phyloP scores from a whole-genome alignment of 2,888 invertebrate species.

The Scaeva pyrastri region DNA sequence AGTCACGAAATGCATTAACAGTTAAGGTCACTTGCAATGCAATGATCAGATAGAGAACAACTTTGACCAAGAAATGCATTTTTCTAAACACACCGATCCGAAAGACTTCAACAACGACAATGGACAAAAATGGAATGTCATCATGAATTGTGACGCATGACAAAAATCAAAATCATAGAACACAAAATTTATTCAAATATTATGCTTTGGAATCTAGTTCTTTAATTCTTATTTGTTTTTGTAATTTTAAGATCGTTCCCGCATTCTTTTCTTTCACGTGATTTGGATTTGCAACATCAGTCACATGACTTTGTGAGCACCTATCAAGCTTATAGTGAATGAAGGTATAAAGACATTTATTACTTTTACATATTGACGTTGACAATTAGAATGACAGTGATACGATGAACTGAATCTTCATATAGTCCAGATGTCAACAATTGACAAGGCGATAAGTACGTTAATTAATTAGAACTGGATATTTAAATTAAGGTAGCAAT shows the following conservation, averaged over 20 bases:
- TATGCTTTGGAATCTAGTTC: not conserved
- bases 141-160: not conserved
- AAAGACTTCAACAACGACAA: slow-evolving; percentile 11
- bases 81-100: slow-evolving; percentile 2
- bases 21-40: not conserved
- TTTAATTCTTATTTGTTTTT: slow-evolving; percentile 1
- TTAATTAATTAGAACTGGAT: slow-evolving; percentile 39
- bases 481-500: slow-evolving; percentile 7
- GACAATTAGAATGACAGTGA: not conserved
- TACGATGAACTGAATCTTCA: slow-evolving; percentile 5
- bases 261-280: not conserved
- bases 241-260: not conserved
- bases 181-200: slow-evolving; percentile 14
- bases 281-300: not conserved
- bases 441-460: slow-evolving; percentile 26
- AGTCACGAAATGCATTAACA: slow-evolving; percentile 7
- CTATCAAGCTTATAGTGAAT: too few relatives aligned
- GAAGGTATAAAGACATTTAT: not conserved
- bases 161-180: not conserved
- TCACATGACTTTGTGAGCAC: too few relatives aligned
- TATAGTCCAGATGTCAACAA: slow-evolving; percentile 22
- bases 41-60: not conserved
- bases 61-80: slow-evolving; percentile 4
- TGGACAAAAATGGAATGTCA: not conserved
- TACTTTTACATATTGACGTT: slow-evolving; percentile 16